These are phyloP conservation scores for Alexandromys fortis DNA, from an alignment of 2,113 vertebrate species.

Conservation along the genomic window DNA sequence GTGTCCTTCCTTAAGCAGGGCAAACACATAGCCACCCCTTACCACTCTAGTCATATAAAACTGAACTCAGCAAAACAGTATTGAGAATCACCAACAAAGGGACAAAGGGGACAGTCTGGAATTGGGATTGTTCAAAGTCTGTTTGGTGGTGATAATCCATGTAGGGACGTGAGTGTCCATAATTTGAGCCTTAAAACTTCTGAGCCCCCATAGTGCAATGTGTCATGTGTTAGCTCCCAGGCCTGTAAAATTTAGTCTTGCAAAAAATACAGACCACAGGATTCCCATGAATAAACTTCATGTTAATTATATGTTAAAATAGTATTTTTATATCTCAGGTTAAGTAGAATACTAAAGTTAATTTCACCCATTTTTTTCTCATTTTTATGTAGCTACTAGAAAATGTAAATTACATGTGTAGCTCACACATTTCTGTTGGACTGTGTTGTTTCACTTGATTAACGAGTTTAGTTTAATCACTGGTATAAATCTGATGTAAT, in stretches of 20 bases:
- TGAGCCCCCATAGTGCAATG: accelerated
- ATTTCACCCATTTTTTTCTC: neutral
- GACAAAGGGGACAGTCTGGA: neutral
- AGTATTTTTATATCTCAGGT: neutral
- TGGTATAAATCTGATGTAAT: neutral
- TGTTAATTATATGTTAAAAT: neutral
- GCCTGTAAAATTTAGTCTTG: neutral
- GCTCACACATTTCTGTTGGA: neutral
- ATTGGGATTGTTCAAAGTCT: neutral
- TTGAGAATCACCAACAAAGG: too few relatives aligned
- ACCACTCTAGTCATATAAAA: neutral
- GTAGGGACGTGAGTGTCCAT: accelerated
- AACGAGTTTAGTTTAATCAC: neutral
- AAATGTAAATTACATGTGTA: neutral
- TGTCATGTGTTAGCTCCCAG: accelerated
- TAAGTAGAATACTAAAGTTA: neutral
- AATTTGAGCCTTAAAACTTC: accelerated
- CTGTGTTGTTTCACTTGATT: neutral
- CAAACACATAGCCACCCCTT: neutral
- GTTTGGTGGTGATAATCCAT: neutral
- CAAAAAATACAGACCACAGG: accelerated
- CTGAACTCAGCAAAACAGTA: neutral
- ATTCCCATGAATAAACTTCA: neutral
- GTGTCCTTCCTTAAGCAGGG: neutral
- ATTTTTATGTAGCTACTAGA: neutral